phyloP scores from a whole-genome alignment of 92 coral and sea anemone genomes.

The Hydrozoanthus gracilis region DNA sequence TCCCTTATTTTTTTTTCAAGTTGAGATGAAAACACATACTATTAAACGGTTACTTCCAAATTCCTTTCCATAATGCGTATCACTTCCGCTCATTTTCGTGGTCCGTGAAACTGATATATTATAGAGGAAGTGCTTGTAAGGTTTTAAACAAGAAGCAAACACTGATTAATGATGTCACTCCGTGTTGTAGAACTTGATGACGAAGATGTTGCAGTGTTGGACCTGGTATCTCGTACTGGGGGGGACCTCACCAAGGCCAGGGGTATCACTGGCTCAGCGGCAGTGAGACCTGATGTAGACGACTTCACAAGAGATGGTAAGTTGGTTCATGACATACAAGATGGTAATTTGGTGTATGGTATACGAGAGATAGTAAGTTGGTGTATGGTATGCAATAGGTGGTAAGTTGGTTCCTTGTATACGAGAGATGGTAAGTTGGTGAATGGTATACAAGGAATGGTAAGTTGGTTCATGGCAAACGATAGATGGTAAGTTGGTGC shows the following conservation, averaged over 20 bases:
- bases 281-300: conserved; percentile 76
- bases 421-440: not conserved
- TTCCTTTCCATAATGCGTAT: not conserved
- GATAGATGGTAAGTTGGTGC: not conserved
- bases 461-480: not conserved
- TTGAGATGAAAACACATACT: no score
- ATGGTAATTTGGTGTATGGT: not conserved
- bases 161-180: not conserved
- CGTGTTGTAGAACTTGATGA: conserved; percentile 76
- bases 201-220: conserved; percentile 96
- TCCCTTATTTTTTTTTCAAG: no score
- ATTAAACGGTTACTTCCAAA: no score
- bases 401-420: conserved; percentile 50
- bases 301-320: conserved; percentile 92
- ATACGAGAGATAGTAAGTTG: not conserved
- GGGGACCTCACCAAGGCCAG: conserved; percentile 80
- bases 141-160: no score
- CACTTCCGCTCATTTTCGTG: not conserved
- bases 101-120: not conserved
- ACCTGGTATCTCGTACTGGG: conserved; percentile 81
- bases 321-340: not conserved
- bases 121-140: not conserved
- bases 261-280: conserved; percentile 82
- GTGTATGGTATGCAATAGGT: conserved; percentile 56
- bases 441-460: conserved; percentile 72